phyloP scores from a whole-genome alignment of 2,888 invertebrate species.

The Loripinus fragilis region DNA sequence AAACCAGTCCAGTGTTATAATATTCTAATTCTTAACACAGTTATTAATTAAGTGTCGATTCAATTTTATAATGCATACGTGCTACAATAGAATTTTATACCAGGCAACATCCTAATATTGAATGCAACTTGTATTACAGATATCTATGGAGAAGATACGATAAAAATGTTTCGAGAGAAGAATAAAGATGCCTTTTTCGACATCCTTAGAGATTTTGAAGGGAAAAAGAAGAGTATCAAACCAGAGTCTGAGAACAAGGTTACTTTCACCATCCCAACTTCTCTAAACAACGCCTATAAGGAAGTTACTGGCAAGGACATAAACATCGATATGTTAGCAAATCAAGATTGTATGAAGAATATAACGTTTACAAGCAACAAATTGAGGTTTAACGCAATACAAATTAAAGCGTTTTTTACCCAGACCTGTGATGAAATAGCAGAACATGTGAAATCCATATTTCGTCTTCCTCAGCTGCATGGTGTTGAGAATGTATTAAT shows the following conservation, averaged over 20 bases:
- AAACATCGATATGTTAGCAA: not conserved
- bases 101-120: no score
- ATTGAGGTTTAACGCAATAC: slow-evolving; percentile 36
- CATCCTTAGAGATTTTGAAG: slow-evolving; percentile 40
- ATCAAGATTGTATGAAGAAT: not conserved
- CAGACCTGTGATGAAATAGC: slow-evolving; percentile 38
- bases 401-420: slow-evolving; percentile 37
- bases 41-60: no score
- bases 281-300: slow-evolving; percentile 24
- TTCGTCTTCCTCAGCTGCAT: slow-evolving; percentile 25
- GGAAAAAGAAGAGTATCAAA: slow-evolving; percentile 40
- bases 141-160: not conserved
- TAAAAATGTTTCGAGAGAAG: not conserved
- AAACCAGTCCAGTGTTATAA: no score
- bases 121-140: no score
- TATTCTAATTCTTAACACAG: no score
- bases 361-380: slow-evolving; percentile 52
- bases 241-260: slow-evolving; percentile 15
- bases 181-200: slow-evolving; percentile 29
- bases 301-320: slow-evolving; percentile 6
- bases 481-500: slow-evolving; percentile 46
- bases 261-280: slow-evolving; percentile 29
- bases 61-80: no score
- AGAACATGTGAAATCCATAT: slow-evolving; percentile 35
- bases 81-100: no score